Evolutionary conservation across 2,888 invertebrate species (phyloP).

Genomic region (Chrysodeixis includens): DNA sequence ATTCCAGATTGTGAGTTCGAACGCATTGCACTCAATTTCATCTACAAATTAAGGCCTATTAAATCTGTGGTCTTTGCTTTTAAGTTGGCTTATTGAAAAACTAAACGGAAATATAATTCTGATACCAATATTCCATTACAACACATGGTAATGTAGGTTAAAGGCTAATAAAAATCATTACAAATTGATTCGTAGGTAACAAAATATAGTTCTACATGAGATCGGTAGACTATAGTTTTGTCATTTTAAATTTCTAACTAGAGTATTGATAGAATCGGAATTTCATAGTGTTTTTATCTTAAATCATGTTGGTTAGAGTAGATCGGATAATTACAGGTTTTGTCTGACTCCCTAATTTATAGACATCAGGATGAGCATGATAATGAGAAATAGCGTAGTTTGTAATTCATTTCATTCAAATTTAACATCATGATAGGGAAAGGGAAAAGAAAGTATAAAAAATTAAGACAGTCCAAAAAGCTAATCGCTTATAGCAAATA

Average conservation of each 20-base stretch:
- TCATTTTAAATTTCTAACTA: conserved; percentile 65
- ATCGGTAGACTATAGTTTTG: conserved; percentile 75
- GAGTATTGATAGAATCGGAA: conserved; percentile 71
- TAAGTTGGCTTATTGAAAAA: conserved; percentile 62
- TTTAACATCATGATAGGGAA: conserved; percentile 46
- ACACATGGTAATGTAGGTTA: conserved; percentile 79
- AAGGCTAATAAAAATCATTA: conserved; percentile 63
- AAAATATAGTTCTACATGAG: conserved; percentile 68
- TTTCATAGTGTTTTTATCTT: conserved; percentile 72
- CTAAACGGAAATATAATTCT: conserved; percentile 58
- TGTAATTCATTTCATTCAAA: conserved; percentile 65
- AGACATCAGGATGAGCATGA: conserved; percentile 85
- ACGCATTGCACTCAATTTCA: conserved; percentile 59
- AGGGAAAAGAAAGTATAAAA: conserved; percentile 52
- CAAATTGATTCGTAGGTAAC: conserved; percentile 66
- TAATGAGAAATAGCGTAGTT: conserved; percentile 77
- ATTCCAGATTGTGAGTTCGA: conserved; percentile 1
- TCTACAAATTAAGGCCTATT: conserved; percentile 50
- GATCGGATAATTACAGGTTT: conserved; percentile 69
- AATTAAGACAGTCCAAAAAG: conserved; percentile 58
- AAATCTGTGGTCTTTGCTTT: conserved; percentile 64
- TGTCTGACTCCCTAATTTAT: conserved; percentile 78
- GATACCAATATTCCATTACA: conserved; percentile 87
- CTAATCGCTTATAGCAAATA: conserved; percentile 86
- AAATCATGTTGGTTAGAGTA: conserved; percentile 77